A percentile compares a stretch with the other conserved stretches of the same genome.
Conservation (phyloP, 2,888 invertebrate genomes). For the Himalopsyche japonica region DNA sequence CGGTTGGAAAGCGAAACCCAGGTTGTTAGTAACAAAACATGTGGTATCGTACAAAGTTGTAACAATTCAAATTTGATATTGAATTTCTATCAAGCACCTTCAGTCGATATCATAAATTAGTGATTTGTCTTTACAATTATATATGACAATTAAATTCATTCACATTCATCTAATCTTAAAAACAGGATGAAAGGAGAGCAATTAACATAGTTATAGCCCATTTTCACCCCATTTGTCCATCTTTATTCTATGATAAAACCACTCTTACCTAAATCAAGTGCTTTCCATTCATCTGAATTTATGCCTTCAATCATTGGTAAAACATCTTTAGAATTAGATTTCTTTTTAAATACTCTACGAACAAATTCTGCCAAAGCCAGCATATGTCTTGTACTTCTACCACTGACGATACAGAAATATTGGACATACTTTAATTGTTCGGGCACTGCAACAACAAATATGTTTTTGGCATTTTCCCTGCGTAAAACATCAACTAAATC, state of each 20-base stretch:
- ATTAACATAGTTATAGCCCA: too few relatives aligned
- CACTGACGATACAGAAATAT: conserved; percentile 80
- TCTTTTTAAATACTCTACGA: conserved; percentile 75
- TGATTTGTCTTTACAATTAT: too few relatives aligned
- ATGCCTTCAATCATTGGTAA: conserved; percentile 80
- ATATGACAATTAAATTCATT: too few relatives aligned
- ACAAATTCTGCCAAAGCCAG: conserved; percentile 74
- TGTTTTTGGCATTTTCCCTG: conserved; percentile 76
- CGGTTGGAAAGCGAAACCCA: too few relatives aligned
- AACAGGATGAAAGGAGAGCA: too few relatives aligned
- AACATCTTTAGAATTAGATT: conserved; percentile 63
- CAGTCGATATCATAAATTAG: too few relatives aligned
- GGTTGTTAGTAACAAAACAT: too few relatives aligned
- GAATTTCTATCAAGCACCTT: too few relatives aligned
- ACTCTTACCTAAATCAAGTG: conserved; percentile 79
- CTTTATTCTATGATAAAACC: background rate
- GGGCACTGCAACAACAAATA: conserved; percentile 81
- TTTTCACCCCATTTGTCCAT: too few relatives aligned
- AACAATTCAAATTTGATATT: too few relatives aligned
- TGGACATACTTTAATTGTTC: conserved; percentile 77
- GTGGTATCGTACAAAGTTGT: too few relatives aligned
- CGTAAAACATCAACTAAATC: conserved; percentile 77
- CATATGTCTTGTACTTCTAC: conserved; percentile 75
- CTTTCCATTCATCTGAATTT: conserved; percentile 80
- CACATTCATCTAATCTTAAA: too few relatives aligned